Evolutionary conservation across 2,113 vertebrate species (phyloP).

Genomic region (Tricholaema leucomelas): DNA sequence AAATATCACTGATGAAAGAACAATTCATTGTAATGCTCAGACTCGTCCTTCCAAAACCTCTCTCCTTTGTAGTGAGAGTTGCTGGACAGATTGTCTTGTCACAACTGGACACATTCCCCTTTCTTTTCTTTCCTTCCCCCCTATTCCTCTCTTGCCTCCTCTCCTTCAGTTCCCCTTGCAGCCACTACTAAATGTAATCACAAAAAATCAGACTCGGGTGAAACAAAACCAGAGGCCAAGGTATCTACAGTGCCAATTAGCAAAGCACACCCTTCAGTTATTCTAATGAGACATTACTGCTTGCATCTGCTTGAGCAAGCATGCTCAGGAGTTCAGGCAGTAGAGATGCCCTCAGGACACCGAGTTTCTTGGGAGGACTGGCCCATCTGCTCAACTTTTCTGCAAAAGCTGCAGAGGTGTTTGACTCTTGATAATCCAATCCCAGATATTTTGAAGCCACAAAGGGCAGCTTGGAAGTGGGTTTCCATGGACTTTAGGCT

Average conservation of each 20-base stretch:
- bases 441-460: neutral
- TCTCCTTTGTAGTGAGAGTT: conserved; percentile 14
- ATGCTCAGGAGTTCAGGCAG: neutral
- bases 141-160: neutral
- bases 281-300: conserved; percentile 11
- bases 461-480: neutral
- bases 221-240: neutral
- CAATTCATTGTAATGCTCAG: neutral
- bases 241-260: neutral
- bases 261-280: neutral
- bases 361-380: neutral
- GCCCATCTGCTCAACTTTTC: neutral
- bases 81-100: neutral
- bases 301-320: neutral
- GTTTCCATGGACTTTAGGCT: neutral
- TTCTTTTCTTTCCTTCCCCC: neutral
- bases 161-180: conserved; percentile 12
- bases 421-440: neutral
- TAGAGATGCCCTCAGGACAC: neutral
- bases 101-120: neutral
- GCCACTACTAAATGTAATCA: neutral
- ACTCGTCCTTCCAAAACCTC: conserved; percentile 8
- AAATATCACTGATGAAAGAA: conserved; percentile 29
- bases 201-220: neutral
- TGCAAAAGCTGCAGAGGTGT: neutral